Evolutionary conservation across 2,888 invertebrate genomes (phyloP), one percentile per base, ranked within the genome.

Genomic region (Ophion costatus): DNA sequence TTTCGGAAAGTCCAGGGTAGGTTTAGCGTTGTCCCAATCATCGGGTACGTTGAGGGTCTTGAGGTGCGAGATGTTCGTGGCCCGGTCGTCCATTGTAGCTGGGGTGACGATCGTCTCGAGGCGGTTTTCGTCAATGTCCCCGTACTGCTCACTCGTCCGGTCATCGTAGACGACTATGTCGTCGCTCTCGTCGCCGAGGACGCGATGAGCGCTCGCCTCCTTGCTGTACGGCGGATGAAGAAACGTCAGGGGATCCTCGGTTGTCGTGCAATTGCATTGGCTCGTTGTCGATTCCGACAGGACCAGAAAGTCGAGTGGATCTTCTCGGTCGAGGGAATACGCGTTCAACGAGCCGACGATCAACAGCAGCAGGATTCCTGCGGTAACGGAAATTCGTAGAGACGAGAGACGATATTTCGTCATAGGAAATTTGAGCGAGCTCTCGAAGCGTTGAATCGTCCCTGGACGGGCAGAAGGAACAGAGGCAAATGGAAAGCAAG

Each of bases 1-100:
- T 76, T 91, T 92, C 9, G 93, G 93, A 76, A 93, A 93, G 33
- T 91, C 88, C 7, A 93, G 87, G 66, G 88, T 91, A 0, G 91
- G 89, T 69, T 81, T 88, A 69, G 51, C 61, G 17, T 88, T 88
- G 14, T 90, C 88, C 91, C 91, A 93, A 20, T 93, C 90, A 3
- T 82, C 89, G 2, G 89, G 88, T 20, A 87, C 71, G 22, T 85
- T 88, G 64, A 89, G 84, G 5, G 91, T 92, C 71, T 91, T 91
- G 76, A 90, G 85, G 78, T 90, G 91, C 11, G 93, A 92, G 76
- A 90, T 86, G 80, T 93, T 93, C 20, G 88, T 86, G 22, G 63
- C 80, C 42, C 71, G 67, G 42, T 38, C 74, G 57, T 84, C 71
- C 24, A 74, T 70, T 14, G 57, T 66, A n/a, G 51, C 24, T 9